Percentiles rank a stretch among this genome's conserved stretches.
Evolutionary conservation across 1,140 invertebrate genomes (phyloP).

Genomic region (Caenorhabditis tropicalis): DNA sequence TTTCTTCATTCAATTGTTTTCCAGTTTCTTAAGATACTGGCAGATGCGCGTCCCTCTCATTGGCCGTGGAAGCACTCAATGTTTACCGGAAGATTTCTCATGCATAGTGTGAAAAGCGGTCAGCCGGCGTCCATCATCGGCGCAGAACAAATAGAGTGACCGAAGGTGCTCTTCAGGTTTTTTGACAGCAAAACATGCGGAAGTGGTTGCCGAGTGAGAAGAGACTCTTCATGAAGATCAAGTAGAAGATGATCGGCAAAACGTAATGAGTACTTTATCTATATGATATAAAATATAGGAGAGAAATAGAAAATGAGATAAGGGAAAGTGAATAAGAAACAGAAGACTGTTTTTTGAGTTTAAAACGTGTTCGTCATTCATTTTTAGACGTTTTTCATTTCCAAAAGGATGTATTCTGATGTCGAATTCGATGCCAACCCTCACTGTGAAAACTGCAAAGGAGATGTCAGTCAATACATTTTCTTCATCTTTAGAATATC

Average conservation of each 20-base stretch:
- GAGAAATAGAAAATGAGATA: no score
- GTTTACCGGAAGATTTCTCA: conserved; percentile 40
- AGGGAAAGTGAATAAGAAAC: no score
- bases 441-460: background rate
- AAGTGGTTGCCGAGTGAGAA: conserved; percentile 39
- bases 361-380: no score
- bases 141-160: conserved; percentile 40
- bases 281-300: background rate
- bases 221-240: conserved; percentile 22
- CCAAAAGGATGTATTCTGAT: background rate
- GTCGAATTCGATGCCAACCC: background rate
- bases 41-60: background rate
- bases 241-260: conserved; percentile 5
- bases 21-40: conserved; percentile 21
- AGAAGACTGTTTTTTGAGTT: no score
- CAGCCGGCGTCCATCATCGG: conserved; percentile 40
- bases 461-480: background rate
- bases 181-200: conserved; percentile 41
- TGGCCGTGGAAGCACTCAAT: conserved; percentile 32
- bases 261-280: background rate
- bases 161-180: conserved; percentile 38
- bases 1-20: background rate
- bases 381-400: background rate
- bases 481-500: background rate
- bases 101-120: conserved; percentile 40